Base-by-base conservation (phyloP, 2,888 invertebrate genomes). In the Aspidiotus destructor region DNA sequence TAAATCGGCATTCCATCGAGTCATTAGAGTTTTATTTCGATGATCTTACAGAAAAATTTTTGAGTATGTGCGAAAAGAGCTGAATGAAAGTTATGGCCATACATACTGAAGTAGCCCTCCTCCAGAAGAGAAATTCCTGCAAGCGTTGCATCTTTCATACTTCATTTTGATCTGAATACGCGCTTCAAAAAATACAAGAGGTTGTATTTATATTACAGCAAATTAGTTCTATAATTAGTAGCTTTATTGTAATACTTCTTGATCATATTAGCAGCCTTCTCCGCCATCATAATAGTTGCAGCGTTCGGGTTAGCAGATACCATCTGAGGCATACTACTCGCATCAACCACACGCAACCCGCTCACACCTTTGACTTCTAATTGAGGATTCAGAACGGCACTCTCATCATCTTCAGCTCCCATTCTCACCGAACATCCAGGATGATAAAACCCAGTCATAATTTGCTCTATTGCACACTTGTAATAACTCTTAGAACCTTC, bases 261-360 rank as follows among this genome's bases (percentile, higher is more conserved):
- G 42, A 75, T 73, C 72, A 75, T 72, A 65, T 75, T 73, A 0
- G 74, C 71, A 7, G 72, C 72, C 70, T 74, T 75, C 69, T 75
- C 75, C 1, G 74, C 75, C 41, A 72, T 72, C 74, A 74, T 74
- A 41, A 75, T 69, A 28, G 75, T 73, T 28, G 72, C 67, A 2
- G 75, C 71, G 9, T 73, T 73, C 8, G 74, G 74, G 65, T 78
- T 77, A 53, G 75, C 75, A 42, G 77, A 77, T 11, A 76, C 76
- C 13, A 77, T 73, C 42, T 73, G 71, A 0, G 78, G 78, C 74
- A 79, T 78, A 48, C 78, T 73, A 41, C 78, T 78, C 3, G 76
- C 77, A 70, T 79, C 79, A 9, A 77, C 75, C n/a, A 79, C 78
- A 42, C 78, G 71, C 8, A 79, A 72, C 41, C 75, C 75, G 10